Evolutionary conservation across 1,140 invertebrate genomes (phyloP).

Genomic region (Panagrolaimus sp.): DNA sequence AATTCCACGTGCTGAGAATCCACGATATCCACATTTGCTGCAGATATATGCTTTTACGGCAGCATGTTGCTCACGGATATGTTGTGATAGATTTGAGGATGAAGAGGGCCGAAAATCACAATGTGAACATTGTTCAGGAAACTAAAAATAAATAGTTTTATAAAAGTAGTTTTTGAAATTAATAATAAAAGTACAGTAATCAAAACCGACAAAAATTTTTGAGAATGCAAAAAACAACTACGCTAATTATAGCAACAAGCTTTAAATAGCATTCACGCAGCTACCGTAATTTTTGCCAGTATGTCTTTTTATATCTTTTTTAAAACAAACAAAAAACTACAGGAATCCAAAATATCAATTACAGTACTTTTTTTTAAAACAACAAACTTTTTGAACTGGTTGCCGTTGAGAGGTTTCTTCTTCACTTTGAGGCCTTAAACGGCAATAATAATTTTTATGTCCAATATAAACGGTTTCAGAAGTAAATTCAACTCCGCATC

Average conservation of each 20-base stretch:
- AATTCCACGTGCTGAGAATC: no score
- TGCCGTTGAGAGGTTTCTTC: not conserved
- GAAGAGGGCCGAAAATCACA: not conserved
- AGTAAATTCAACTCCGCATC: not conserved
- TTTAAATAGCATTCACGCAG: no score
- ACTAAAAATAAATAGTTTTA: not conserved
- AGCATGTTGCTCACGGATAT: slow-evolving; percentile 22
- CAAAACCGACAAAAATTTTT: not conserved
- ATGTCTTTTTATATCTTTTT: no score
- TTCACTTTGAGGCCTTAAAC: not conserved
- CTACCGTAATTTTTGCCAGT: no score
- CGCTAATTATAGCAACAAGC: no score
- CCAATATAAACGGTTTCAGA: not conserved
- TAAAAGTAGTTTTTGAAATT: not conserved
- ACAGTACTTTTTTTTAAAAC: not conserved
- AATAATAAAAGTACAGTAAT: not conserved
- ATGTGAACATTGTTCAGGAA: slow-evolving; percentile 6
- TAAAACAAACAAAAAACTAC: no score
- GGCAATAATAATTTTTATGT: slow-evolving; percentile 1
- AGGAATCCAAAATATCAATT: no score
- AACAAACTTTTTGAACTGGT: not conserved
- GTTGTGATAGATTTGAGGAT: not conserved
- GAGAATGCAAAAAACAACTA: no score
- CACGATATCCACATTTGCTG: slow-evolving; percentile 1
- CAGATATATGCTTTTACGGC: slow-evolving; percentile 21